Percentiles rank a stretch among this genome's conserved stretches.
Conservation (phyloP, 2,113 vertebrate species). For the Ictalurus furcatus region DNA sequence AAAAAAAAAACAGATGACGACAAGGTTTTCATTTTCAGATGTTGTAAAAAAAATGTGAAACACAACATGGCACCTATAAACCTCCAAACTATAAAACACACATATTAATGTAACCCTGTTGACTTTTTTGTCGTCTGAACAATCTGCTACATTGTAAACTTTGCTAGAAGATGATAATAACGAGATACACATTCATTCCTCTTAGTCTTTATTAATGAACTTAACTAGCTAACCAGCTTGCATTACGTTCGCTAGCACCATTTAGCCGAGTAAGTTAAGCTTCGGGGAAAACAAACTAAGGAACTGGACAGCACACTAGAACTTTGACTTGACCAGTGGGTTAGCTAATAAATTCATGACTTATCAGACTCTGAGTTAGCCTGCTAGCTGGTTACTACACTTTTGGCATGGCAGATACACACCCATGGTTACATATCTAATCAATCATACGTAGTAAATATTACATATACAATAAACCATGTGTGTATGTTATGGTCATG, state of each 20-base stretch:
- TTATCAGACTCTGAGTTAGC: not conserved
- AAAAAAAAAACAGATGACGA: no score
- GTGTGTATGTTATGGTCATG: no score
- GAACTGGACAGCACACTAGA: no score
- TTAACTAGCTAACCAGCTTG: no score
- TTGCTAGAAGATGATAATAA: no score
- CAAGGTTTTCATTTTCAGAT: not conserved
- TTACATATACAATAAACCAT: not conserved
- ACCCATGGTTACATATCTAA: not conserved
- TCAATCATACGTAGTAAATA: not conserved
- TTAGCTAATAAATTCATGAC: not conserved
- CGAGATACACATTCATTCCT: not conserved
- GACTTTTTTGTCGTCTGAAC: no score
- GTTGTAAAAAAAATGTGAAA: not conserved
- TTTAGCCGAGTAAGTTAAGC: no score
- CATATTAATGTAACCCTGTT: not conserved
- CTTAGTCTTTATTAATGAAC: not conserved
- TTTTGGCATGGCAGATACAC: not conserved
- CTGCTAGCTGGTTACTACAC: not conserved
- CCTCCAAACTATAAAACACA: not conserved
- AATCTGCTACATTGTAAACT: no score
- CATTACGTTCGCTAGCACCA: not conserved
- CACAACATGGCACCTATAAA: not conserved
- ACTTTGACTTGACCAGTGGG: not conserved
- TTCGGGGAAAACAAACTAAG: no score